Conservation (phyloP, 2,113 vertebrate species). For the Melanerpes aurifrons region DNA sequence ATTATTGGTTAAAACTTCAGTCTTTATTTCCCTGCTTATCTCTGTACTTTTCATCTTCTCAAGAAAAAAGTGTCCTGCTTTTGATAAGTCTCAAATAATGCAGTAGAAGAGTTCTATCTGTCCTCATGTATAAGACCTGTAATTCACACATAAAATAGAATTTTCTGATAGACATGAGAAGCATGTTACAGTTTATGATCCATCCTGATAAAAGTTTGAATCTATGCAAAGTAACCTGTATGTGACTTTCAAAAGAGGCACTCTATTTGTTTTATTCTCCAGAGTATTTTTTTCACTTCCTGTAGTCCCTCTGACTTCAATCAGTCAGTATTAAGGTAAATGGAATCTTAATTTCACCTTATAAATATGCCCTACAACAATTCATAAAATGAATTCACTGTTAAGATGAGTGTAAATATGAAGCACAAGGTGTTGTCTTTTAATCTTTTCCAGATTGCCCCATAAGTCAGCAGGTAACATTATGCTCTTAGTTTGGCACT, state of each 20-base stretch:
- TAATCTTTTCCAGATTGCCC: not conserved
- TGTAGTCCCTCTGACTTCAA: not conserved
- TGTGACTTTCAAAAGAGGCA: not conserved
- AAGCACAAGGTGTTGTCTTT: not conserved
- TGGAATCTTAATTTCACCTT: not conserved
- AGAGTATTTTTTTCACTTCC: not conserved
- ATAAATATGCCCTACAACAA: not conserved
- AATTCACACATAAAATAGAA: not conserved
- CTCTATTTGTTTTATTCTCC: not conserved
- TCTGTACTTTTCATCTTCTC: constrained; percentile 66
- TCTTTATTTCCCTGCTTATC: constrained; percentile 67
- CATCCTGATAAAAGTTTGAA: not conserved
- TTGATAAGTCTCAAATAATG: constrained; percentile 54
- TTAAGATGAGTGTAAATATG: not conserved
- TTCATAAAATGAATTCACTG: not conserved
- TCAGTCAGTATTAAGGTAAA: not conserved
- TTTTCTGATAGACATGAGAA: constrained; percentile 9
- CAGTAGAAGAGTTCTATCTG: not conserved
- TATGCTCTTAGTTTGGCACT: not conserved
- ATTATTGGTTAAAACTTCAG: constrained; percentile 59
- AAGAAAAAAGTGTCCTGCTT: constrained; percentile 53
- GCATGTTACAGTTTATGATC: not conserved
- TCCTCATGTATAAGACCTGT: constrained; percentile 5
- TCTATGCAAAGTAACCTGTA: not conserved
- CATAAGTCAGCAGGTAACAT: not conserved